Evolutionary conservation across 2,797 vertebrate genomes (phyloP), one percentile per base, ranked within the genome.

Genomic region (Sebastolobus altivelis): DNA sequence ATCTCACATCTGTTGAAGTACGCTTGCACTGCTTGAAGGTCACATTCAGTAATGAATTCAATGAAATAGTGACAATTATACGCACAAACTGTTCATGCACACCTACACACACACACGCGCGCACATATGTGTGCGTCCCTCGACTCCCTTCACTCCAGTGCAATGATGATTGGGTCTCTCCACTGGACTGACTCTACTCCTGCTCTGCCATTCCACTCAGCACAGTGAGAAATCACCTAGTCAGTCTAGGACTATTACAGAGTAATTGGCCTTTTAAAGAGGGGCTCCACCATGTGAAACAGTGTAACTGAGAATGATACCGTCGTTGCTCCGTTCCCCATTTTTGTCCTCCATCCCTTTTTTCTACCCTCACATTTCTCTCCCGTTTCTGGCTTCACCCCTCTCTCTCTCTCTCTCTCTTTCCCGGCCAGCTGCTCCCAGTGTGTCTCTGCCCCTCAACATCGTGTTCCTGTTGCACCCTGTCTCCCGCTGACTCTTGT

Each of bases 221-320:
- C 85, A 84, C 86, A 91, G 90, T 89, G 91, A 93, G 91, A 95
- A 94, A 95, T 95, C 91, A 93, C 93, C 93, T 88, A 92, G 91
- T 94, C 92, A 87, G 89, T 77, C 89, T 79, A 84, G 90, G 83
- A 93, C 94, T 93, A 95, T 94, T 94, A 95, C 93, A 93, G 90
- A 88, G 89, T 96, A 94, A 96, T 95, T 96, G 93, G 90, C 90
- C 92, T 93, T 93, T 95, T 93, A 92, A 95, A 96, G 94, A 92
- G 93, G 90, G 90, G 86, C 86, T 91, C 85, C 79, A 87, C 92
- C 93, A 94, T 93, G 94, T 94, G 94, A 95, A 94, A 95, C 94
- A 90, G 79, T 91, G 91, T 92, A 95, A 94, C 94, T 90, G 90
- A 91, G 92, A 93, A 86, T 92, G 92, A 95, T 92, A 90, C 90